Base-by-base conservation (phyloP, 64 coral and sea anemone genomes). In the Pocillopora damicornis region DNA sequence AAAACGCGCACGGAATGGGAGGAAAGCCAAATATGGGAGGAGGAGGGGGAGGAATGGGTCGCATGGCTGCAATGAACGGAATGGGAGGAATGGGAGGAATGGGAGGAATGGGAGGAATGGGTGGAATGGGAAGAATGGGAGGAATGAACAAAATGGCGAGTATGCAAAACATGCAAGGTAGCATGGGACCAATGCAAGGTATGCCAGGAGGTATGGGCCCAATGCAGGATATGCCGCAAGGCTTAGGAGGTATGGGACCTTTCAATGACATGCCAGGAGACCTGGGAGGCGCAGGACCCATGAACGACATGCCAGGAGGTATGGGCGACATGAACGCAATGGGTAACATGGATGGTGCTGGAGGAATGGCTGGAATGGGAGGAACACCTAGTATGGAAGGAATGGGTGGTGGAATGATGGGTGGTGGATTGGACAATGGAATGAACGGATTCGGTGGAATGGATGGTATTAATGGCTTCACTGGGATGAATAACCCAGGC, bases 61-160 rank as follows among this genome's bases (percentile, higher is more conserved):
- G 42, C 42, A 51, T 51, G 42, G 42, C 42, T 1, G 42, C 42
- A 4, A 51, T 51, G 42, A 51, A 51, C 42, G 91, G 75, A 37
- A 63, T 60, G 30, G 59, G 80, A 63, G 86, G 69, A 66, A 77
- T 64, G 71, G 81, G 81, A 25, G 86, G 88, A 67, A 81, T 95
- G 68, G 89, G 58, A 45, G 89, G 93, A 4, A 87, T 92, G 81
- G 82, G 74, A 8, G 86, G 65, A 26, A 83, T 88, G 59, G 89
- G 23, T 6, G 83, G 69, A 57, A 87, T 36, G 14, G 25, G 11
- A 57, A 30, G 45, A 74, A 80, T 81, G 88, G 78, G 18, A 73
- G 83, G 23, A 35, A 93, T 20, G 84, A 35, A 58, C 15, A 35
- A 11, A 23, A 64, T 83, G 79, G 74, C 26, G 37, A n/a, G 64